Evolutionary conservation across 2,113 vertebrate species (phyloP).

Genomic region (Choloepus hoffmanni): DNA sequence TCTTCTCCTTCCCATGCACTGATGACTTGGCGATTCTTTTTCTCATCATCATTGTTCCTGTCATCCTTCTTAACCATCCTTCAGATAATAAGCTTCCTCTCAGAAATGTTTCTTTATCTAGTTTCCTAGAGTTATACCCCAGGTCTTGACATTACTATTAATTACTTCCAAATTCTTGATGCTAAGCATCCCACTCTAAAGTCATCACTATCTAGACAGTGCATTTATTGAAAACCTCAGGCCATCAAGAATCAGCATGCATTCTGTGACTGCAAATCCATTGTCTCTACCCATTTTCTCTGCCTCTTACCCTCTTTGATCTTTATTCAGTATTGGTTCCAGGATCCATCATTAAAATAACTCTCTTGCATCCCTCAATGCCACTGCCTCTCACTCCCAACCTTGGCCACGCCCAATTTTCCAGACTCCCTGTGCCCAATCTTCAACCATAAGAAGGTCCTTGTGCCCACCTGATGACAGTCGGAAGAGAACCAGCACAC

Average conservation of each 20-base stretch:
- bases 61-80: neutral
- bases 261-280: neutral
- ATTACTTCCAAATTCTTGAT: neutral
- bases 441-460: neutral
- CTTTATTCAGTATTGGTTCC: neutral
- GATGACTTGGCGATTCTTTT: accelerated
- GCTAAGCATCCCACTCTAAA: neutral
- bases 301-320: neutral
- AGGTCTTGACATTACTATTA: neutral
- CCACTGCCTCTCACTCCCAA: neutral
- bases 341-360: no score
- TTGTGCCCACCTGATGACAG: neutral
- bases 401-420: neutral
- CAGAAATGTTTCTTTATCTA: neutral
- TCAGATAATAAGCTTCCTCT: neutral
- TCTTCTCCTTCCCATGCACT: no score
- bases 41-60: no score
- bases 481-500: accelerated
- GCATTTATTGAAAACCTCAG: neutral
- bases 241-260: neutral
- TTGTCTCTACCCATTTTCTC: neutral
- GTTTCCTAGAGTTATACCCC: neutral
- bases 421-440: no score
- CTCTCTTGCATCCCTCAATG: neutral
- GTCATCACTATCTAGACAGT: neutral